These are phyloP conservation scores for Chelonia mydas DNA, from an alignment of 2,797 vertebrate genomes.

Conservation along the genomic window DNA sequence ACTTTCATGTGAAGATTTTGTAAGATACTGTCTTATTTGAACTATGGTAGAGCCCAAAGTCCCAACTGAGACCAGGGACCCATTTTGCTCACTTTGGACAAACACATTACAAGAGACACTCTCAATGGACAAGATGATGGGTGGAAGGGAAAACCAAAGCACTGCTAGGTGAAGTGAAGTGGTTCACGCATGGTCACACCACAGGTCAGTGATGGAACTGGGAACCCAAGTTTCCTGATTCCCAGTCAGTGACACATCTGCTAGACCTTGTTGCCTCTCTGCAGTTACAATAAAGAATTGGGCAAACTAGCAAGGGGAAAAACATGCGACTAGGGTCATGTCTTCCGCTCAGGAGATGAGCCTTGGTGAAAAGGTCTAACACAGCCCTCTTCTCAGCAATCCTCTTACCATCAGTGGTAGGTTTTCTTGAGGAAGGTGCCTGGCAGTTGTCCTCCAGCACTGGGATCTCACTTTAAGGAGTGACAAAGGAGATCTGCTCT, in stretches of 20 bases:
- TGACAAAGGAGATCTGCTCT: too few relatives aligned
- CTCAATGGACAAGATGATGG: neutral
- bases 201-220: neutral
- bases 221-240: slow-evolving; percentile 27
- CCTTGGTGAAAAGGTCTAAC: neutral
- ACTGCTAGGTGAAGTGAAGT: slow-evolving; percentile 12
- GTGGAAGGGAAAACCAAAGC: neutral
- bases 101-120: rapidly evolving
- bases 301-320: neutral
- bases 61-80: neutral
- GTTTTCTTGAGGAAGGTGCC: neutral
- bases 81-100: rapidly evolving
- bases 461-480: too few relatives aligned
- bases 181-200: slow-evolving; percentile 8
- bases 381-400: too few relatives aligned
- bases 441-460: too few relatives aligned
- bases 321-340: neutral
- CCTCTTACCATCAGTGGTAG: neutral
- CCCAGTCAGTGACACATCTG: rapidly evolving
- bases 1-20: neutral
- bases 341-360: neutral
- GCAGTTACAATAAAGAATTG: neutral
- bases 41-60: neutral
- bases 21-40: neutral
- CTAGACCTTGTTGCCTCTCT: neutral